Base-by-base conservation (phyloP, 2,113 vertebrate genomes). In the Prochilodus magdalenae region DNA sequence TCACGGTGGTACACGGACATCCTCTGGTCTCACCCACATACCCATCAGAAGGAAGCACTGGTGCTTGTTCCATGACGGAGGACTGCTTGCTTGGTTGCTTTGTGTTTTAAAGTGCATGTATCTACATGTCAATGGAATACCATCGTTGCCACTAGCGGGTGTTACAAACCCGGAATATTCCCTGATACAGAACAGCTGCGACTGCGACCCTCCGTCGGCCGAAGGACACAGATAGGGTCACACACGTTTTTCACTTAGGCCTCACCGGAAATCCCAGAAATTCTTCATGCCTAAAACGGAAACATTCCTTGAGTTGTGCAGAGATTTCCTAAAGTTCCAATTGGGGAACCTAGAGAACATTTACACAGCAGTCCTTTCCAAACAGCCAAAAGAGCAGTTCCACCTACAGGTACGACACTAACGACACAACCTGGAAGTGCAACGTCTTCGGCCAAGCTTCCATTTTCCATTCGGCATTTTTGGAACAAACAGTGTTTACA, bases 41-140 rank as follows among this genome's bases (percentile, higher is more conserved):
- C 69, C 83, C 6, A 80, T 90, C 85, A 85, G 82, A 87, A 91
- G 93, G 92, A 94, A 94, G 93, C 93, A 91, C 92, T 93, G 90
- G 88, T 89, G 89, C 91, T 93, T 91, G 91, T 81, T 90, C 86
- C 91, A 90, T 89, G 87, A 90, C 3, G 14, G 85, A 92, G 84
- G 86, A 91, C 81, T 44, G 88, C 87, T 79, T 75, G 55, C 75
- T 73, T 88, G 40, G 40, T 44, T 44, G 84, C 51, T 44, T 53
- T 57, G 27, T 57, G 27, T 78, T 65, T 94, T 93, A 93, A 94
- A 94, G 93, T 94, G 93, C 93, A 91, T 13, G 88, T 92, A 93
- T 92, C 89, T 91, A 91, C 91, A 92, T 90, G 85, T 87, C 90
- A 89, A 86, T 74, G 83, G 85, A 60, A 88, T 51, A 84, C 81